phyloP scores from a whole-genome alignment of 1,140 invertebrate genomes.

The Nymphalis io region DNA sequence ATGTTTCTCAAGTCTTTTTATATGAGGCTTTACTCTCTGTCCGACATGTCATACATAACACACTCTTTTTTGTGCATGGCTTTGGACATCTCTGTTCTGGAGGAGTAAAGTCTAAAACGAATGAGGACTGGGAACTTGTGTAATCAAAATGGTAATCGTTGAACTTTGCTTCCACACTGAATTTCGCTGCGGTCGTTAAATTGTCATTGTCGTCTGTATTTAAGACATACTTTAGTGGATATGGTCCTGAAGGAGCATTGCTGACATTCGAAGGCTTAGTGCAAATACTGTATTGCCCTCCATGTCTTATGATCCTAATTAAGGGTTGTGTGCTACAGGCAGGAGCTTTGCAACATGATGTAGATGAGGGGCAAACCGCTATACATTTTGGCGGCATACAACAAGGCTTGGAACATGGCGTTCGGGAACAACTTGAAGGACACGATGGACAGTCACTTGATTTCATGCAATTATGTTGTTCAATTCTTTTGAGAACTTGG shows the following conservation, averaged over 20 bases:
- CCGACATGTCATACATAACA: slow-evolving; percentile 31
- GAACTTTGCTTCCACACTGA: slow-evolving; percentile 70
- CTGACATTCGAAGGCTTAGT: slow-evolving; percentile 68
- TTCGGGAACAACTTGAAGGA: slow-evolving; percentile 44
- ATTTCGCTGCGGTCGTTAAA: slow-evolving; percentile 46
- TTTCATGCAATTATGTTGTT: slow-evolving; percentile 65
- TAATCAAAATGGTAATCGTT: slow-evolving; percentile 74
- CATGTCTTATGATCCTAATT: slow-evolving; percentile 66
- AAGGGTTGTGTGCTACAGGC: slow-evolving; percentile 46
- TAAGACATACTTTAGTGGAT: slow-evolving; percentile 70
- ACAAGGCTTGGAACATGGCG: slow-evolving; percentile 51
- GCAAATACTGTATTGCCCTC: slow-evolving; percentile 65
- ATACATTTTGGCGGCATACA: slow-evolving; percentile 52
- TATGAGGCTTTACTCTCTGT: slow-evolving; percentile 14
- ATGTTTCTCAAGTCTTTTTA: not conserved
- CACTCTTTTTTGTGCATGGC: slow-evolving; percentile 34
- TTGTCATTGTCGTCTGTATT: slow-evolving; percentile 51
- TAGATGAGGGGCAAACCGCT: slow-evolving; percentile 47
- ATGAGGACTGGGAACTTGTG: slow-evolving; percentile 68
- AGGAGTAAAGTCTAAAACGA: slow-evolving; percentile 70
- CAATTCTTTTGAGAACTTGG: slow-evolving; percentile 63
- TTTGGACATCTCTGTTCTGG: slow-evolving; percentile 58
- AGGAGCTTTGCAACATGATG: slow-evolving; percentile 49
- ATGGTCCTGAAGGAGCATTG: slow-evolving; percentile 68
- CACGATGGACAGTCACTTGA: slow-evolving; percentile 51